phyloP scores from a whole-genome alignment of 1,140 invertebrate genomes.

The Lordiphosa clarofinis region DNA sequence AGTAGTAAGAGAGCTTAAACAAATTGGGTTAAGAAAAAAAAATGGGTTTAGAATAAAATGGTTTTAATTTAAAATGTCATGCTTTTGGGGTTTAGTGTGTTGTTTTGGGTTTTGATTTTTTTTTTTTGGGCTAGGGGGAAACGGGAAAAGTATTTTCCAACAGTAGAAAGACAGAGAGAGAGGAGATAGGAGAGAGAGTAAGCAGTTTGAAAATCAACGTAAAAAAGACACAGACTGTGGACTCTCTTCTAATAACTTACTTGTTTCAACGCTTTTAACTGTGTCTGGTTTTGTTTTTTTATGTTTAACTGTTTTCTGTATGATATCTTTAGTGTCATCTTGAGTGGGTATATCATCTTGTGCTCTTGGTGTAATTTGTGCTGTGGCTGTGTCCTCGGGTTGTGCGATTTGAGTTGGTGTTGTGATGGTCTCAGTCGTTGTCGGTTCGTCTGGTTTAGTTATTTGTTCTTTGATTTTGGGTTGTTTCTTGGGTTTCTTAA shows the following conservation, averaged over 20 bases:
- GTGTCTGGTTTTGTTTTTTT: conserved; percentile 75
- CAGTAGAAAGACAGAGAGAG: conserved; percentile 20
- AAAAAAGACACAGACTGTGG: conserved; percentile 63
- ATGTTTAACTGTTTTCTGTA: conserved; percentile 74
- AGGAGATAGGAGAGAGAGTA: conserved; percentile 7
- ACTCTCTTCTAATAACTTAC: conserved; percentile 74
- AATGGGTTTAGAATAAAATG: too few relatives aligned
- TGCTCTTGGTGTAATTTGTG: conserved; percentile 76
- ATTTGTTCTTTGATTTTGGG: conserved; percentile 17
- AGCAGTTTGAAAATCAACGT: conserved; percentile 41
- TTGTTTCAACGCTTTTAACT: conserved; percentile 73
- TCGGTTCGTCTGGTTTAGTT: conserved; percentile 41
- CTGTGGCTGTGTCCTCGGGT: conserved; percentile 74
- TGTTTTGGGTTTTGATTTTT: not conserved
- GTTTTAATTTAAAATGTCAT: conserved; percentile 6
- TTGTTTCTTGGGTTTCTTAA: conserved; percentile 25
- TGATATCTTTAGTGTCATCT: conserved; percentile 71
- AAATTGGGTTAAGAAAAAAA: too few relatives aligned
- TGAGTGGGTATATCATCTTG: conserved; percentile 67
- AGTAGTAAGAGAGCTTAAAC: conserved; percentile 18
- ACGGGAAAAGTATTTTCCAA: conserved; percentile 16
- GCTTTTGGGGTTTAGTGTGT: conserved; percentile 29
- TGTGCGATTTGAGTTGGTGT: conserved; percentile 63
- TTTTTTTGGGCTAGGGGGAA: conserved; percentile 7
- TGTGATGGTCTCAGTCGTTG: conserved; percentile 46